Base-by-base conservation (phyloP, 2,888 invertebrate genomes). In the Muscina levida region DNA sequence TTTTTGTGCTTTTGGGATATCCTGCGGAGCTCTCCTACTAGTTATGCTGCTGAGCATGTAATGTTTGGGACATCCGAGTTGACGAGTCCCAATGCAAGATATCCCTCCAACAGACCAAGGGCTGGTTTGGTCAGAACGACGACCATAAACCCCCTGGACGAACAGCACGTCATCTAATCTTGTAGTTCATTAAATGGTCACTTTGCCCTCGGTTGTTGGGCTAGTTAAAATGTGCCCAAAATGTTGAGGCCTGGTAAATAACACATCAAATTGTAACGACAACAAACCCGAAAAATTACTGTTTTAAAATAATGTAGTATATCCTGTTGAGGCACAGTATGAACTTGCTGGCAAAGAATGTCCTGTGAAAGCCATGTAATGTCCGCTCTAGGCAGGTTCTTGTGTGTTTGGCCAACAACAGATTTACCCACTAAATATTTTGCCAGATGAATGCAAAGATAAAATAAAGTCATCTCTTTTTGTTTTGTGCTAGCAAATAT, bases 171-270 rank as follows among this genome's bases (percentile, higher is more conserved):
- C 46, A 48, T 19, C 42, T 67, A 77, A 42, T 46, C 53, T 46
- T 72, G 48, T 71, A 51, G 31, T 11, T 71, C 37, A 72, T 77
- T 76, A 76, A 72, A 79, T 79, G 72, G 56, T 70, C 65, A 76
- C 62, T 76, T 72, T 44, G 46, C 37, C 74, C 71, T 72, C 59
- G 53, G 76, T 68, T 74, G 31, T 31, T 31, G 44, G 42, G 72
- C 75, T 72, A 62, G 75, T 79, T 72, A 72, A 37, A 66, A 24
- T 48, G 31, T n/a, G 56, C 57, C 80, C 73, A 73, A 77, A 80
- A 37, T 70, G 65, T 73, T 70, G 76, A 80, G 76, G 72, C 77
- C 77, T 72, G 59, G 11, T 77, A 81, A 81, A 77, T 81, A 81
- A 81, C 77, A 81, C 81, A 81, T 81, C 81, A 81, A 62, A 42